A percentile compares a stretch with the other conserved stretches of the same genome.
phyloP scores from a whole-genome alignment of 2,888 invertebrate species.

The Pyrocoelia pectoralis region DNA sequence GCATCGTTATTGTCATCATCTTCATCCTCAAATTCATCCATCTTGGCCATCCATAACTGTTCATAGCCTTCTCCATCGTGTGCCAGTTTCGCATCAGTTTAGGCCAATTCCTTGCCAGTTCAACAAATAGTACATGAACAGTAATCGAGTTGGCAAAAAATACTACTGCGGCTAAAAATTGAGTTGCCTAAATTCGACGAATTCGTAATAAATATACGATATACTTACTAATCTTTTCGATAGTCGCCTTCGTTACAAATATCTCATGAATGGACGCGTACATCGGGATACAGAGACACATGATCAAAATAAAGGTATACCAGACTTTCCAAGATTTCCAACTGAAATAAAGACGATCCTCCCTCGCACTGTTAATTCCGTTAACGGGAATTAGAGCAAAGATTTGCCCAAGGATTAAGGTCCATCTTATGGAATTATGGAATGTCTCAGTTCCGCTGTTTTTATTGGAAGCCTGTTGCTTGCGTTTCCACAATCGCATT shows the following conservation, averaged over 20 bases:
- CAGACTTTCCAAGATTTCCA: slow-evolving; percentile 24
- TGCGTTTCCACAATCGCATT: too few relatives aligned
- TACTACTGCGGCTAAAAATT: slow-evolving; percentile 4
- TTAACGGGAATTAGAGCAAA: slow-evolving; percentile 25
- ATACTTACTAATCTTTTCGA: slow-evolving; percentile 21
- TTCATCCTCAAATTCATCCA: slow-evolving; percentile 21
- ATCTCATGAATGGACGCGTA: slow-evolving; percentile 11
- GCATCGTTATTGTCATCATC: slow-evolving; percentile 11
- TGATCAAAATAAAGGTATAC: slow-evolving; percentile 5
- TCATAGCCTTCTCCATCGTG: slow-evolving; percentile 31
- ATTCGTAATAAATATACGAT: too few relatives aligned
- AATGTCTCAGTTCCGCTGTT: not conserved
- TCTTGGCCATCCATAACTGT: slow-evolving; percentile 32
- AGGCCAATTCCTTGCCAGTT: slow-evolving; percentile 61
- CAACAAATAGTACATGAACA: slow-evolving; percentile 60
- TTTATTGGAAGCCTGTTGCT: too few relatives aligned
- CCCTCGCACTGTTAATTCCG: slow-evolving; percentile 12
- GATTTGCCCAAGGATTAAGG: slow-evolving; percentile 19
- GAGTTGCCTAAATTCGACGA: too few relatives aligned
- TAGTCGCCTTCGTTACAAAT: not conserved
- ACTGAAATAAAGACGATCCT: slow-evolving; percentile 15
- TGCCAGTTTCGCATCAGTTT: slow-evolving; percentile 47
- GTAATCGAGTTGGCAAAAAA: not conserved
- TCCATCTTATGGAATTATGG: slow-evolving; percentile 18
- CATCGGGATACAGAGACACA: slow-evolving; percentile 11